Percentiles rank a stretch among this genome's conserved stretches.
phyloP scores from a whole-genome alignment of 2,888 invertebrate genomes.

The Ophion obscuratus region DNA sequence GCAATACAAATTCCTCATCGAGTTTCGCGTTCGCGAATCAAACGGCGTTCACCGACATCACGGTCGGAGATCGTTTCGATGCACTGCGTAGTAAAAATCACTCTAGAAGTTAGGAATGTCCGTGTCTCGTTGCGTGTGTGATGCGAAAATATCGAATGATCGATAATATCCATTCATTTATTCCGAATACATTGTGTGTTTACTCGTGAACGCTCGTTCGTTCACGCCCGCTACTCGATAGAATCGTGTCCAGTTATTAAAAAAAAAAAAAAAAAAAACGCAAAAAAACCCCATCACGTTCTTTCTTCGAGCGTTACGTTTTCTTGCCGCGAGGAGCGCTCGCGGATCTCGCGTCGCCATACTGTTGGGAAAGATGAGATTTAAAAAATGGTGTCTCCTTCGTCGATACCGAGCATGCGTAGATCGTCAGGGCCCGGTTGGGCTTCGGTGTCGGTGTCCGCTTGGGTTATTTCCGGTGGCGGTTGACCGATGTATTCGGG shows the following conservation, averaged over 20 bases:
- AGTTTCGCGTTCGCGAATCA: neutral
- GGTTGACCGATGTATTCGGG: conserved; percentile 83
- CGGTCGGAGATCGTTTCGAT: neutral
- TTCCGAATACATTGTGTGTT: neutral
- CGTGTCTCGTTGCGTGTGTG: conserved; percentile 44
- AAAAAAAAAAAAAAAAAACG: conserved; percentile 1
- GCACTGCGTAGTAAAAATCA: conserved; percentile 32
- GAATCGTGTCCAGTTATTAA: neutral
- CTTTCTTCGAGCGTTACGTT: neutral
- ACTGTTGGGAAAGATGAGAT: conserved; percentile 13
- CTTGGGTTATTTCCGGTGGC: conserved; percentile 81
- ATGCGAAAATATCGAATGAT: conserved; percentile 34
- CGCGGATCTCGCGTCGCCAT: neutral
- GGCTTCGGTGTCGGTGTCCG: conserved; percentile 79
- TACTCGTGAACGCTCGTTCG: conserved; percentile 6
- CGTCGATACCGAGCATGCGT: conserved; percentile 94
- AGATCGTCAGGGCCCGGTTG: conserved; percentile 89
- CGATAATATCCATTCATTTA: conserved; percentile 1
- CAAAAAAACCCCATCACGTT: neutral
- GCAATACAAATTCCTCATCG: conserved; percentile 56
- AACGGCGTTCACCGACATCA: conserved; percentile 14
- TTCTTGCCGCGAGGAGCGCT: neutral
- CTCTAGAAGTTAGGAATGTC: conserved; percentile 43
- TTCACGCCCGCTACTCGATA: neutral
- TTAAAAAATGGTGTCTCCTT: conserved; percentile 87